phyloP scores from a whole-genome alignment of 2,113 vertebrate genomes.

The Empidonax alnorum region DNA sequence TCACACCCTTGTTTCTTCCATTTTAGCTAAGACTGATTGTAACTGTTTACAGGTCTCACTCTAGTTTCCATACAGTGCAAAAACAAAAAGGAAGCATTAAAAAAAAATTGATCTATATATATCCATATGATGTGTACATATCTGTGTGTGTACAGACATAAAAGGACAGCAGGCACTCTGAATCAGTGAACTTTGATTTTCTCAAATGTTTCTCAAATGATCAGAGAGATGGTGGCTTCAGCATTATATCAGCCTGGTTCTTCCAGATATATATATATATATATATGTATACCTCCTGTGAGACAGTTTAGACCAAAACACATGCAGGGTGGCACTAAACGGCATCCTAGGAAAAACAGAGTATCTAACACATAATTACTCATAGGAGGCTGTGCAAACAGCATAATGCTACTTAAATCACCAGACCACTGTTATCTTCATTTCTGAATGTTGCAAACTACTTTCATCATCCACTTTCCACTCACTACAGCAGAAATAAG shows the following conservation, averaged over 20 bases:
- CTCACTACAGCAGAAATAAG: neutral
- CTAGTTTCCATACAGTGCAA: neutral
- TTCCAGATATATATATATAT: neutral
- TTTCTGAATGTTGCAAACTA: neutral
- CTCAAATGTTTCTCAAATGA: neutral
- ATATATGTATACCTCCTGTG: neutral
- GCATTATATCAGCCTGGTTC: neutral
- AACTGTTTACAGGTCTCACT: neutral
- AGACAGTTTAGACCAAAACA: conserved; percentile 20
- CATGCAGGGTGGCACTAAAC: neutral
- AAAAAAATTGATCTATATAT: neutral
- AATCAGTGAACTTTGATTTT: conserved; percentile 10
- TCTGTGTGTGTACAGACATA: neutral
- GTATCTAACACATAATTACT: neutral
- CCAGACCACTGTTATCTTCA: neutral
- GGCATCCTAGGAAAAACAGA: neutral
- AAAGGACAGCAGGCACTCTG: neutral
- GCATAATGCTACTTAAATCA: neutral
- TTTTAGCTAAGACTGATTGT: neutral
- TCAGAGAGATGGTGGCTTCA: neutral
- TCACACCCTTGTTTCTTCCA: neutral
- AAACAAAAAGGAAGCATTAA: neutral
- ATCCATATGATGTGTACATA: neutral
- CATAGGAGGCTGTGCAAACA: neutral
- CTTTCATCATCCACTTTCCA: neutral